Conservation (phyloP, 92 coral and sea anemone species). For the Muricea muricata region DNA sequence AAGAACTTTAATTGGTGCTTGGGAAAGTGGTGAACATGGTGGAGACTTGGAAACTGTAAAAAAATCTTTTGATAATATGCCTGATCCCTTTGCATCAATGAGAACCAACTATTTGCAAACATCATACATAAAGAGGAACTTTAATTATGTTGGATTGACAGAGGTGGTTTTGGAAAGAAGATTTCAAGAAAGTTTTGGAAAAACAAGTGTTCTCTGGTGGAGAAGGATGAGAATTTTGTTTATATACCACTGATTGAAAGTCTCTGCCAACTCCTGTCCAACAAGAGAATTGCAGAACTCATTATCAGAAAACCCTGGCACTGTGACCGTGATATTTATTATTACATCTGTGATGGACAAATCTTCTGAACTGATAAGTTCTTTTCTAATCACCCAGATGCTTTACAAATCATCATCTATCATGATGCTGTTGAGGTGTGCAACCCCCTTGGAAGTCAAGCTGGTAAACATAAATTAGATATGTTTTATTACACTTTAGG, state of each 20-base stretch:
- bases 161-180: constrained; percentile 38
- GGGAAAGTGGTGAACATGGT: background rate
- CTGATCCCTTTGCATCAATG: background rate
- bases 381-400: constrained; percentile 18
- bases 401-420: constrained; percentile 46
- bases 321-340: constrained; percentile 33
- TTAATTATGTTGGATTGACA: constrained; percentile 24
- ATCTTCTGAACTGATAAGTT: background rate
- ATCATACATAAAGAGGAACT: constrained; percentile 16
- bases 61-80: background rate
- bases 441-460: constrained; percentile 43
- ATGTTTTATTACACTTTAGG: constrained; percentile 36
- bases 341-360: constrained; percentile 16
- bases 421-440: constrained; percentile 46
- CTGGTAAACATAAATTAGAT: background rate
- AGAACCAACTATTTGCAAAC: background rate
- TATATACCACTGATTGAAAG: constrained; percentile 39
- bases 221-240: constrained; percentile 50
- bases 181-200: constrained; percentile 3
- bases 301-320: constrained; percentile 39
- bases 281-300: constrained; percentile 44
- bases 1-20: background rate
- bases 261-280: constrained; percentile 39
- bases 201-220: constrained; percentile 31
- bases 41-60: background rate